These are phyloP conservation scores for Pseudocheirus occidentalis DNA, from an alignment of 2,797 vertebrate genomes.

Conservation along the genomic window DNA sequence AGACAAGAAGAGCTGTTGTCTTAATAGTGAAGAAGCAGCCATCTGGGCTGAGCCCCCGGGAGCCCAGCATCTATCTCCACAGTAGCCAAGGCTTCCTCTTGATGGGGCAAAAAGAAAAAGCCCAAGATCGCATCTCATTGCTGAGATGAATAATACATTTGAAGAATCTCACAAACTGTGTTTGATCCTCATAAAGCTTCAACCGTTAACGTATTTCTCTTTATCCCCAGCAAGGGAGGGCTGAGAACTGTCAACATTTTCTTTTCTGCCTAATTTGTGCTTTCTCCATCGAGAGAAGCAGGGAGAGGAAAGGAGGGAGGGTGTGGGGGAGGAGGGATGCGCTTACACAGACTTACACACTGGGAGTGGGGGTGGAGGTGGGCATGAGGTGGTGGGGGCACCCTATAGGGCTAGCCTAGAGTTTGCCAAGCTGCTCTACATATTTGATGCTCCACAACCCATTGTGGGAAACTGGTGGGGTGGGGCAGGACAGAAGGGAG, in stretches of 20 bases:
- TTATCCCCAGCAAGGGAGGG: constrained; percentile 71
- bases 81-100: constrained; percentile 65
- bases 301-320: constrained; percentile 38
- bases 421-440: neutral
- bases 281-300: constrained; percentile 67
- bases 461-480: neutral
- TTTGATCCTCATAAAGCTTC: constrained; percentile 79
- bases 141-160: constrained; percentile 81
- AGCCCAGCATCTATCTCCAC: constrained; percentile 48
- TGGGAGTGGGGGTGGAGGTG: neutral
- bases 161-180: constrained; percentile 75
- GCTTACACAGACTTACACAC: neutral
- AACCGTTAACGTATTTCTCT: constrained; percentile 66
- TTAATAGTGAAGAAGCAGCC: constrained; percentile 49
- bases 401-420: neutral
- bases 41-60: constrained; percentile 10
- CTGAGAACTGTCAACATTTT: constrained; percentile 64
- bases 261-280: constrained; percentile 77
- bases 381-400: neutral
- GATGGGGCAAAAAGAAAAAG: constrained; percentile 62
- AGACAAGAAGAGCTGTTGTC: constrained; percentile 35
- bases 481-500: neutral
- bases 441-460: neutral
- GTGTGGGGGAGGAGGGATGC: neutral
- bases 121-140: constrained; percentile 74